phyloP scores from a whole-genome alignment of 2,888 invertebrate genomes.

The Andrena camellia region DNA sequence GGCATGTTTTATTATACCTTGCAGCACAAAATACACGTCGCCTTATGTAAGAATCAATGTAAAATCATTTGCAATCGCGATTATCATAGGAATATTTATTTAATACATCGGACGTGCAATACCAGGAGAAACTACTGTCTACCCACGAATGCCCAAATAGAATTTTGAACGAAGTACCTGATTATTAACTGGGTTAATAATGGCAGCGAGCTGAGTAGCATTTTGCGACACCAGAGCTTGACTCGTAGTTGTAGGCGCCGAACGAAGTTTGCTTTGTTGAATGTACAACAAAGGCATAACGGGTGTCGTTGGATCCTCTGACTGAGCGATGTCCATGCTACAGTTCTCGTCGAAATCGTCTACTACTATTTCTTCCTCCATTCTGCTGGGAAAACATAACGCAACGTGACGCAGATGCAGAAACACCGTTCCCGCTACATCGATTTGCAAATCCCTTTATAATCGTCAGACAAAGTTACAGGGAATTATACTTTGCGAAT shows the following conservation, averaged over 20 bases:
- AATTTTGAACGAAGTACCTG: slow-evolving; percentile 71
- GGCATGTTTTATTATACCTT: slow-evolving; percentile 28
- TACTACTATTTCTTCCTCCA: slow-evolving; percentile 82
- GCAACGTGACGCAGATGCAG: background rate
- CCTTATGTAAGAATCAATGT: slow-evolving; percentile 59
- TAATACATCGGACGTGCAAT: background rate
- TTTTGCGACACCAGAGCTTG: slow-evolving; percentile 77
- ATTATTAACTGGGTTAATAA: slow-evolving; percentile 80
- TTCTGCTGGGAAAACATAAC: slow-evolving; percentile 68
- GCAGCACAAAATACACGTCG: slow-evolving; percentile 32
- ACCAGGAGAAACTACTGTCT: background rate
- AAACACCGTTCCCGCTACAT: background rate
- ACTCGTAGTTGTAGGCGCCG: slow-evolving; percentile 73
- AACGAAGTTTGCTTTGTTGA: slow-evolving; percentile 80
- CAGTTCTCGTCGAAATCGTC: slow-evolving; percentile 77
- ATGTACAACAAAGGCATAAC: slow-evolving; percentile 83
- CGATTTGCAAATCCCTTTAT: background rate
- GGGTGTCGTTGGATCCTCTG: slow-evolving; percentile 74
- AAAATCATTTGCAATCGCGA: slow-evolving; percentile 13
- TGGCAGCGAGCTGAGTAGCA: slow-evolving; percentile 79
- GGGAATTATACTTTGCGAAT: too few relatives aligned
- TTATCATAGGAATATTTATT: background rate
- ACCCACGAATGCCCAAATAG: background rate
- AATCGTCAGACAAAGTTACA: background rate
- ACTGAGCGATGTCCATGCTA: slow-evolving; percentile 66